Percentiles rank a stretch among this genome's conserved stretches.
Conservation (phyloP, 23 tunicate species). For the Ascidia mentula region DNA sequence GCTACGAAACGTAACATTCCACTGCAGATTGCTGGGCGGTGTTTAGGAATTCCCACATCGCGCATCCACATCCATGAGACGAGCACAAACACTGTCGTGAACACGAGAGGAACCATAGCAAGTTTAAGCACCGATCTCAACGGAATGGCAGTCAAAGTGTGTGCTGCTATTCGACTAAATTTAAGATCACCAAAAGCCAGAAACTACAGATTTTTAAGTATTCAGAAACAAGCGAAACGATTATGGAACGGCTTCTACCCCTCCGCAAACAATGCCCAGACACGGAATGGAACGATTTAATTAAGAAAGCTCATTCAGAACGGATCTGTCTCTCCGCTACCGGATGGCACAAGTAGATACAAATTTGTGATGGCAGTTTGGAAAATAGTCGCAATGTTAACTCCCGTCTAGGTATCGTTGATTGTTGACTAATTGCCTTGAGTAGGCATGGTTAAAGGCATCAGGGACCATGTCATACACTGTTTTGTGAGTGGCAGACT, state of each 20-base stretch:
- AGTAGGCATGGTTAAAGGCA: no score
- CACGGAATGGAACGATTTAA: constrained; percentile 38
- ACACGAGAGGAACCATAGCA: constrained; percentile 78
- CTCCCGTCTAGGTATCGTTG: no score
- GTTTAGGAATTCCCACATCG: constrained; percentile 60
- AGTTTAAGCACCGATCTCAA: constrained; percentile 74
- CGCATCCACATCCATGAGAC: constrained; percentile 69
- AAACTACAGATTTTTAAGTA: no score
- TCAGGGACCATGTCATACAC: no score
- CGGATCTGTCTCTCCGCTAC: constrained; percentile 65
- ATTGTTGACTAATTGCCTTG: no score
- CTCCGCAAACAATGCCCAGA: constrained; percentile 36
- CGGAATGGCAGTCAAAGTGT: constrained; percentile 90
- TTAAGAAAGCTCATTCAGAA: constrained; percentile 46
- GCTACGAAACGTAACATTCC: no score
- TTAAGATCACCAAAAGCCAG: no score
- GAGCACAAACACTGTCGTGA: constrained; percentile 80
- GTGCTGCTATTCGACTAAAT: no score
- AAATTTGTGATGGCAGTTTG: no score
- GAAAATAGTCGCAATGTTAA: no score
- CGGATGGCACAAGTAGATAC: constrained; percentile 63
- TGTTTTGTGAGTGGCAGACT: no score
- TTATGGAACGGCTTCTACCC: constrained; percentile 49
- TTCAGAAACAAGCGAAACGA: constrained; percentile 62
- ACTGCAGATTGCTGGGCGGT: constrained; percentile 79